Base-by-base conservation (phyloP, 2,113 vertebrate species). In the Natator depressus region DNA sequence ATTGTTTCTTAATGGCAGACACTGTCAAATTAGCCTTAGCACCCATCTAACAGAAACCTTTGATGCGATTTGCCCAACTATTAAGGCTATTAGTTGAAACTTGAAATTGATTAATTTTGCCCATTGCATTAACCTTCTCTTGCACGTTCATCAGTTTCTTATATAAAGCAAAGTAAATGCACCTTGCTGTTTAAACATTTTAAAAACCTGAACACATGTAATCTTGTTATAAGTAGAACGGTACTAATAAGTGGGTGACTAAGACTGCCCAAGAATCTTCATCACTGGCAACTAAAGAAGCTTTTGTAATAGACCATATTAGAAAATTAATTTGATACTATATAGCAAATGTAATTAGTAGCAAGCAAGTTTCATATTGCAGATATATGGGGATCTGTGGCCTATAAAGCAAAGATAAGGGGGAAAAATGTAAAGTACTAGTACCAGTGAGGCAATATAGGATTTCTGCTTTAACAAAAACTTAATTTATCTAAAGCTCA, bases 101-200 rank as follows among this genome's bases (percentile, higher is more conserved):
- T 59, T 85, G 51, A 96, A 97, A 96, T 95, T 95, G 97, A 98
- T 98, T 98, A 97, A 95, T 97, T 98, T 95, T 97, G 42, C 83
- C 82, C 82, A 53, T 85, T 98, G 89, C 87, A 97, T 98, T 97
- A 97, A 96, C 95, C 96, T 98, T 94, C 87, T 97, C 47, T 85
- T 94, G 86, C 87, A 96, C 84, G 92, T 93, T 96, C 90, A 95
- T 91, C 93, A 82, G 75, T 95, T 98, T 96, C 65, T 96, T 94
- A 91, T 54, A 82, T 4, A 93, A 59, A 54, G 54, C 69, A 97
- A 95, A 96, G 83, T 82, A 94, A 98, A 97, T 94, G 89, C 54
- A 97, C 91, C 88, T 96, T 91, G 80, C 93, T 96, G 93, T 90
- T 97, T 95, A 89, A 94, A 90, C 29, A 90, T 24, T 75, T 81